Percentiles rank a stretch among this genome's conserved stretches.
Conservation (phyloP, 2,888 invertebrate species). For the Bombylius discolor region DNA sequence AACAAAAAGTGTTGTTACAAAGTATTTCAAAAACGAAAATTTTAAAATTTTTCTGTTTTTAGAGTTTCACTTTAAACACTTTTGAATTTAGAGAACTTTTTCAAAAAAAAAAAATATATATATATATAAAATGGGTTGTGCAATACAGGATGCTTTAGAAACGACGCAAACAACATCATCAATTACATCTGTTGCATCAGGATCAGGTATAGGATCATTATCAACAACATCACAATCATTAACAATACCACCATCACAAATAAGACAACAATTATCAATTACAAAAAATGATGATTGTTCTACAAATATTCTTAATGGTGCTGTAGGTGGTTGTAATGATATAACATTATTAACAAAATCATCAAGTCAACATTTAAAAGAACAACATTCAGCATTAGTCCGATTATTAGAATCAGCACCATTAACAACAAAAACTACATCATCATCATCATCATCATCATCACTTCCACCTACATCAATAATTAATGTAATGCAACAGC, state of each 20-base stretch:
- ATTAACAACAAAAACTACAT: constrained; percentile 16
- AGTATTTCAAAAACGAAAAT: no score
- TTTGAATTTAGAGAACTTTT: neutral
- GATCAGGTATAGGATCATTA: constrained; percentile 13
- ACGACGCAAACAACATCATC: constrained; percentile 14
- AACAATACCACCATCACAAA: neutral
- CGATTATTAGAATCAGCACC: constrained; percentile 47
- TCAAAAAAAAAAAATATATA: neutral
- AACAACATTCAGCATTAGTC: constrained; percentile 50
- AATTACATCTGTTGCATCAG: constrained; percentile 15
- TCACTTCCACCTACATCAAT: constrained; percentile 6
- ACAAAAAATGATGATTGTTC: neutral
- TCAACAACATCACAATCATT: constrained; percentile 8
- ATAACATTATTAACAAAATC: neutral
- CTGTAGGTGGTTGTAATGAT: constrained; percentile 5
- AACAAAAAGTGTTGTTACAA: no score
- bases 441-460: constrained; percentile 2
- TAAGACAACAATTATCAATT: constrained; percentile 1
- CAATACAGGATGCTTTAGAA: constrained; percentile 29
- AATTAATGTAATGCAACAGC: constrained; percentile 11
- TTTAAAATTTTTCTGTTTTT: no score
- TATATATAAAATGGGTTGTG: constrained; percentile 33
- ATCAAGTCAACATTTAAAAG: constrained; percentile 40
- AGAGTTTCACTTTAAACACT: neutral
- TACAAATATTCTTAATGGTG: neutral